phyloP scores from a whole-genome alignment of 2,888 invertebrate genomes.

The Zygothrica quintamaculata region DNA sequence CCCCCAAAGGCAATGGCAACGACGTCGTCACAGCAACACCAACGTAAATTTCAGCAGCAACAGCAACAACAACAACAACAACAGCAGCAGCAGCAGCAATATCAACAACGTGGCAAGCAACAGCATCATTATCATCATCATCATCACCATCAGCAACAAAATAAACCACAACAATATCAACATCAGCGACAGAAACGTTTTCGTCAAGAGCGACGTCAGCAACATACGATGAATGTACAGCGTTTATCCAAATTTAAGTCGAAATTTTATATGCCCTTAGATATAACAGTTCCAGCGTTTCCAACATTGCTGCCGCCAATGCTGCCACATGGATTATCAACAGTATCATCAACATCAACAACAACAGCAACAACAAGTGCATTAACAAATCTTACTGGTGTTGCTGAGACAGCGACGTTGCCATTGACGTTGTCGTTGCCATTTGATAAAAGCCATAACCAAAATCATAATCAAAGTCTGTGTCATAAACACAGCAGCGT shows the following conservation, averaged over 20 bases:
- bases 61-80: conserved; percentile 32
- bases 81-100: conserved; percentile 37
- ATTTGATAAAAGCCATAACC: conserved; percentile 59
- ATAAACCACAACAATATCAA: conserved; percentile 26
- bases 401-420: conserved; percentile 29
- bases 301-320: conserved; percentile 33
- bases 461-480: conserved; percentile 12
- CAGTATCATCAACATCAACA: neutral
- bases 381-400: neutral
- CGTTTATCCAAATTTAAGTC: conserved; percentile 51
- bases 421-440: conserved; percentile 61
- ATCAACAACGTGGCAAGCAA: conserved; percentile 45
- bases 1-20: conserved; percentile 48
- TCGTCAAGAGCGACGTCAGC: conserved; percentile 48
- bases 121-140: conserved; percentile 40
- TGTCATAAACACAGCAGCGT: conserved; percentile 32
- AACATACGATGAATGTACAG: conserved; percentile 17
- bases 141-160: conserved; percentile 35
- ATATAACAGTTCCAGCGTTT: conserved; percentile 60
- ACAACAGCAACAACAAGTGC: neutral
- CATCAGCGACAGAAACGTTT: conserved; percentile 46
- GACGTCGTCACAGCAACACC: conserved; percentile 33
- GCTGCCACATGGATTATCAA: conserved; percentile 7
- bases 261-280: conserved; percentile 62
- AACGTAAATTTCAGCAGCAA: conserved; percentile 28